Evolutionary conservation across 2,113 vertebrate genomes (phyloP).

Genomic region (Todiramphus chloris): DNA sequence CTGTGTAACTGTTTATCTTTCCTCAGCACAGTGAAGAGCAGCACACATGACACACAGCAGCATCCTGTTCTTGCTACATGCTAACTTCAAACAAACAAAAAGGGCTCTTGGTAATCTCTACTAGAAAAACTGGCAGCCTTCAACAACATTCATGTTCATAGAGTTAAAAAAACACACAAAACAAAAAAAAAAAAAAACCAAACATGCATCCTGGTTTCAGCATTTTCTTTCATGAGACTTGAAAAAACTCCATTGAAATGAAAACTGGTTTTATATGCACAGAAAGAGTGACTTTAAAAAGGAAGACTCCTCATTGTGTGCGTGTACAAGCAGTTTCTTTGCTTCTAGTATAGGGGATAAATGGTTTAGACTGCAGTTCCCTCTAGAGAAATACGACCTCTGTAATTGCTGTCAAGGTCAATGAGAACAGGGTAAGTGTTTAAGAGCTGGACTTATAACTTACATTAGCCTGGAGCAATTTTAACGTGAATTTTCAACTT

Average conservation of each 20-base stretch:
- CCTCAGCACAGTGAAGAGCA: not conserved
- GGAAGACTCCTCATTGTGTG: not conserved
- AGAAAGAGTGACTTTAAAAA: not conserved
- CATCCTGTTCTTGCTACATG: not conserved
- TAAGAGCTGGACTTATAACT: not conserved
- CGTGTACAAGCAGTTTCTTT: not conserved
- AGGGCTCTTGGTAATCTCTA: not conserved
- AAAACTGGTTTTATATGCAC: not conserved
- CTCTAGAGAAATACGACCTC: not conserved
- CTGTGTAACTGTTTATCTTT: not conserved
- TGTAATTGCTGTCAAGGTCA: constrained; percentile 38
- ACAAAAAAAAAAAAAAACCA: no score
- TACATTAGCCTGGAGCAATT: not conserved
- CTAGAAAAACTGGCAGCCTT: not conserved
- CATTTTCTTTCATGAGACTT: not conserved
- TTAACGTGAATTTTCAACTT: not conserved
- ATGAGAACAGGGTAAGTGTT: not conserved
- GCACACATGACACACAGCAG: fast-evolving
- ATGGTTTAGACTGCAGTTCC: not conserved
- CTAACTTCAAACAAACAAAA: not conserved
- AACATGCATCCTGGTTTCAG: not conserved
- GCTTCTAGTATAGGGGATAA: not conserved
- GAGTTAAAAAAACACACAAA: not conserved
- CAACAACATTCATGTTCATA: not conserved
- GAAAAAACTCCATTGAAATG: not conserved